Evolutionary conservation across 1,140 invertebrate genomes (phyloP).

Genomic region (Harlomillsia oculata): DNA sequence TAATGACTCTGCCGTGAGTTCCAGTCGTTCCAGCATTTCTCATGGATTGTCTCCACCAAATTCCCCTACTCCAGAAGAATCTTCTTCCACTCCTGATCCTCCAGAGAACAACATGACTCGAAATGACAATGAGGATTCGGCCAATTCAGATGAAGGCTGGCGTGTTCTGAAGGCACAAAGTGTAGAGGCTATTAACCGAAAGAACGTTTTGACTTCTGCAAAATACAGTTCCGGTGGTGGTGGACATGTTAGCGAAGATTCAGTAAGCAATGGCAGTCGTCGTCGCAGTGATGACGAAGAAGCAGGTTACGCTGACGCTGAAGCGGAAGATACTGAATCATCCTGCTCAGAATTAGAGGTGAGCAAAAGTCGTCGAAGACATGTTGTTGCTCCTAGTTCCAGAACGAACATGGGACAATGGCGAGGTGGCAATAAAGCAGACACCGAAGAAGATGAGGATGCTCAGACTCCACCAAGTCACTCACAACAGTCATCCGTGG

Average conservation of each 20-base stretch:
- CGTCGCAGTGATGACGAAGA: slow-evolving; percentile 36
- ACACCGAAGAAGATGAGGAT: slow-evolving; percentile 25
- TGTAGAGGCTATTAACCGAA: slow-evolving; percentile 70
- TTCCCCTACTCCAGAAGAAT: slow-evolving; percentile 45
- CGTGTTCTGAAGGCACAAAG: slow-evolving; percentile 63
- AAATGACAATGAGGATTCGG: slow-evolving; percentile 37
- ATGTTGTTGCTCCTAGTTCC: not conserved
- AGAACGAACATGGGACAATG: slow-evolving; percentile 1
- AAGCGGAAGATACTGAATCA: slow-evolving; percentile 32
- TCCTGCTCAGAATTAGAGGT: slow-evolving; percentile 33
- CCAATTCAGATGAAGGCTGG: slow-evolving; percentile 37
- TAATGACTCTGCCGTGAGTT: slow-evolving; percentile 75
- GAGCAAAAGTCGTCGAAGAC: slow-evolving; percentile 26
- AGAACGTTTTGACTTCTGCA: slow-evolving; percentile 76
- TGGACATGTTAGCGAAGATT: slow-evolving; percentile 50
- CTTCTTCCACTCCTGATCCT: slow-evolving; percentile 43
- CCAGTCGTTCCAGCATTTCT: slow-evolving; percentile 60
- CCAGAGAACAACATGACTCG: slow-evolving; percentile 12
- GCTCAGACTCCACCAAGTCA: slow-evolving; percentile 13
- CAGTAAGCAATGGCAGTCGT: slow-evolving; percentile 41
- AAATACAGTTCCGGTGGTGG: slow-evolving; percentile 70
- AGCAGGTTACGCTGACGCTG: slow-evolving; percentile 35
- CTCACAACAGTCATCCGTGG: slow-evolving; percentile 24
- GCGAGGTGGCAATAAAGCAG: slow-evolving; percentile 35
- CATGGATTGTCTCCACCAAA: slow-evolving; percentile 54